Conservation (phyloP, 2,113 vertebrate genomes). For the Myrmecobius fasciatus region DNA sequence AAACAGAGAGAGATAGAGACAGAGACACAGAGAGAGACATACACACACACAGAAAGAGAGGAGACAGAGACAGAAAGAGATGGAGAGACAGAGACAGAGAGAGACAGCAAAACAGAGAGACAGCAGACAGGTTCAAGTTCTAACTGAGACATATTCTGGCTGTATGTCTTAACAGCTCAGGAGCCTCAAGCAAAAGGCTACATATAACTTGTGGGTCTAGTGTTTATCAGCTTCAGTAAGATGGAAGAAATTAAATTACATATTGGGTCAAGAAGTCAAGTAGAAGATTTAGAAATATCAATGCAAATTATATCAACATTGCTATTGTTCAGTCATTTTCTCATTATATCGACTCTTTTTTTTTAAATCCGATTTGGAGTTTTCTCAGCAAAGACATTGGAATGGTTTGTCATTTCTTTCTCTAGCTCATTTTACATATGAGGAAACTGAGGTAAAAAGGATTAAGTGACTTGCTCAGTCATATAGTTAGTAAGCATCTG, state of each 20-base stretch:
- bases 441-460: neutral
- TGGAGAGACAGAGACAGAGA: no score
- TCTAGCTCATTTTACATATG: neutral
- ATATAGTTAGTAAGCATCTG: neutral
- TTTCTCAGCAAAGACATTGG: no score
- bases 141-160: neutral
- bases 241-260: neutral
- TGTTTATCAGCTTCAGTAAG: neutral
- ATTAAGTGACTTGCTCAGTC: neutral
- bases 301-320: neutral
- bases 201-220: neutral
- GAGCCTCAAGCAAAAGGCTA: neutral
- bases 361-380: no score
- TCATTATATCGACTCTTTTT: no score
- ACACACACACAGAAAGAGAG: no score
- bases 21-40: neutral
- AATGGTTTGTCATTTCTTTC: no score
- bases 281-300: neutral
- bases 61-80: no score
- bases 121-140: neutral
- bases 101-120: no score
- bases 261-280: neutral
- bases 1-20: no score
- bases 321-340: no score
- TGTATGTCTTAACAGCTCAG: neutral